These are phyloP conservation scores for Scleropages formosus DNA, from an alignment of 2,797 vertebrate genomes.

Conservation along the genomic window DNA sequence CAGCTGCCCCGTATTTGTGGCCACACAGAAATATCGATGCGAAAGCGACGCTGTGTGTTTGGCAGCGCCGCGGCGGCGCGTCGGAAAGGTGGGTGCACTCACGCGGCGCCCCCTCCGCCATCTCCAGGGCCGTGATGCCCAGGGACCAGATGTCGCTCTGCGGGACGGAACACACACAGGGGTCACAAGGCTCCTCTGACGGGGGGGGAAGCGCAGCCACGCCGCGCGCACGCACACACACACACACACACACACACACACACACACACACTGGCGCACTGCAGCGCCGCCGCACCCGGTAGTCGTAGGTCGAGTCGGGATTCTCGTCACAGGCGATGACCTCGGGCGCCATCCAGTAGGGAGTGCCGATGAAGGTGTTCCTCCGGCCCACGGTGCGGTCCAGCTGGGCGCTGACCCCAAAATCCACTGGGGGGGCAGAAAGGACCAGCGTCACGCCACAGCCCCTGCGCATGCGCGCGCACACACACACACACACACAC, in stretches of 20 bases:
- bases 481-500: not conserved
- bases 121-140: conserved; percentile 72
- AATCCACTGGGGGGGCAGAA: conserved; percentile 55
- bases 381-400: conserved; percentile 67
- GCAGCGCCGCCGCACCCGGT: conserved; percentile 52
- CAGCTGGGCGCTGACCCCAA: conserved; percentile 70
- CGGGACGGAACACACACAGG: not conserved
- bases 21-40: too few species aligned
- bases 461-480: not conserved
- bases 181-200: too few species aligned
- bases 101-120: conserved; percentile 71
- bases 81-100: conserved; percentile 44
- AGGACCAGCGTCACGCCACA: not conserved
- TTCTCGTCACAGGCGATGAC: conserved; percentile 73
- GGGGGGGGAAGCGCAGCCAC: not conserved
- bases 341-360: conserved; percentile 72
- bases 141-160: conserved; percentile 74
- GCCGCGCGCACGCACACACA: not conserved
- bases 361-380: conserved; percentile 72
- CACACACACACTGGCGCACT: not conserved
- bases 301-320: conserved; percentile 69
- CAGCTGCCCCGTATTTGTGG: too few species aligned
- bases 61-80: too few species aligned
- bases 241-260: not conserved
- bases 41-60: too few species aligned